Conservation (phyloP, 1,140 invertebrate genomes). For the Epicauta chinensis region DNA sequence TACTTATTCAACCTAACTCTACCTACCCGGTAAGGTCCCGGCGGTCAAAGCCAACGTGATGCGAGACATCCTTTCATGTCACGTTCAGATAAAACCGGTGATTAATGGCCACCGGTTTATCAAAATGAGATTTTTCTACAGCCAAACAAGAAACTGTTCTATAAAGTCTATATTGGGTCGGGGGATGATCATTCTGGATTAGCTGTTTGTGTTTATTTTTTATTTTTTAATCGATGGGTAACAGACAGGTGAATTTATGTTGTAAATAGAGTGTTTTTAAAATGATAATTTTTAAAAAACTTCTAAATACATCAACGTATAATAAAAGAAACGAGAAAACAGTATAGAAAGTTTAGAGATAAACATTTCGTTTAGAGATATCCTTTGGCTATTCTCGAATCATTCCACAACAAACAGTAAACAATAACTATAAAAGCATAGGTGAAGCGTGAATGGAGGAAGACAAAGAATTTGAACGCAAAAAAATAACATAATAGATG, state of each 20-base stretch:
- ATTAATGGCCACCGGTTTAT: constrained; percentile 36
- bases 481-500: not conserved
- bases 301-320: no score
- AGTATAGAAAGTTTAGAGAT: no score
- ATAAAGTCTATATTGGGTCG: constrained; percentile 6
- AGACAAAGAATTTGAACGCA: not conserved
- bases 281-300: not conserved
- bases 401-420: not conserved
- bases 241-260: constrained; percentile 5
- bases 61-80: constrained; percentile 34
- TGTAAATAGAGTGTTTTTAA: no score
- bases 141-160: constrained; percentile 25
- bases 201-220: constrained; percentile 3
- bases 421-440: not conserved
- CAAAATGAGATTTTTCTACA: constrained; percentile 36
- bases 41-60: constrained; percentile 30
- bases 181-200: not conserved
- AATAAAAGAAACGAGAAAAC: no score
- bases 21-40: constrained; percentile 25
- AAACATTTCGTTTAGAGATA: no score
- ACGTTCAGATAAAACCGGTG: constrained; percentile 35
- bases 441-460: not conserved
- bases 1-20: constrained; percentile 10
- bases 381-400: no score
- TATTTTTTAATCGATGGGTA: not conserved